Evolutionary conservation across 2,888 invertebrate genomes (phyloP).

Genomic region (Alloscopus bannaensis): DNA sequence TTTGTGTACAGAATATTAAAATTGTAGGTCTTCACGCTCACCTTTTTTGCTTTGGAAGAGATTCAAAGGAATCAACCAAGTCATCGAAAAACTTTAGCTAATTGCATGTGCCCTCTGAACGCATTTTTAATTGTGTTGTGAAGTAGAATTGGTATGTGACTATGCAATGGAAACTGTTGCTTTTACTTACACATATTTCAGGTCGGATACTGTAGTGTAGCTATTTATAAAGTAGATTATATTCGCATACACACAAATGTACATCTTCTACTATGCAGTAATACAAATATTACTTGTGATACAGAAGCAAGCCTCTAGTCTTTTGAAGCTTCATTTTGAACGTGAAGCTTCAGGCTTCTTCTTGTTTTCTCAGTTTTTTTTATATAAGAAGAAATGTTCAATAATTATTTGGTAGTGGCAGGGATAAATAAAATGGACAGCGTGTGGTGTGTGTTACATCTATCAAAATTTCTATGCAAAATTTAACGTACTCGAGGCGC

Average conservation of each 20-base stretch:
- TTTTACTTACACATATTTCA: slow-evolving; percentile 22
- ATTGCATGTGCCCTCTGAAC: too few relatives aligned
- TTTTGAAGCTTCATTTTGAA: slow-evolving; percentile 30
- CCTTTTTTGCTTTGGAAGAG: too few relatives aligned
- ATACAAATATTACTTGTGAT: slow-evolving; percentile 61
- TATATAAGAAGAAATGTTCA: not conserved
- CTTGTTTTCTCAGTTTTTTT: slow-evolving; percentile 44
- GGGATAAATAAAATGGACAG: not conserved
- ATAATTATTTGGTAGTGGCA: not conserved
- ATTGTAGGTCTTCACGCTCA: too few relatives aligned
- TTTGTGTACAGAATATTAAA: too few relatives aligned
- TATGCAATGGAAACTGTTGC: too few relatives aligned
- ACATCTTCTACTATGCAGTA: too few relatives aligned
- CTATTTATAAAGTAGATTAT: slow-evolving; percentile 24
- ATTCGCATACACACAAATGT: slow-evolving; percentile 15
- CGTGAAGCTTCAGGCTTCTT: slow-evolving; percentile 40
- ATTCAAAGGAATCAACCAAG: too few relatives aligned
- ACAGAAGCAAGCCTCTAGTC: slow-evolving; percentile 58
- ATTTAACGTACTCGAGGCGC: too few relatives aligned
- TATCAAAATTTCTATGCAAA: not conserved
- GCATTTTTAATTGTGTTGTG: too few relatives aligned
- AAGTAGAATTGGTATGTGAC: too few relatives aligned
- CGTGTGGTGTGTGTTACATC: not conserved
- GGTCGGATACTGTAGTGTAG: not conserved
- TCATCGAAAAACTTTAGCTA: too few relatives aligned